Evolutionary conservation across 2,113 vertebrate genomes (phyloP), one percentile per base, ranked within the genome.

Genomic region (Lophius piscatorius): DNA sequence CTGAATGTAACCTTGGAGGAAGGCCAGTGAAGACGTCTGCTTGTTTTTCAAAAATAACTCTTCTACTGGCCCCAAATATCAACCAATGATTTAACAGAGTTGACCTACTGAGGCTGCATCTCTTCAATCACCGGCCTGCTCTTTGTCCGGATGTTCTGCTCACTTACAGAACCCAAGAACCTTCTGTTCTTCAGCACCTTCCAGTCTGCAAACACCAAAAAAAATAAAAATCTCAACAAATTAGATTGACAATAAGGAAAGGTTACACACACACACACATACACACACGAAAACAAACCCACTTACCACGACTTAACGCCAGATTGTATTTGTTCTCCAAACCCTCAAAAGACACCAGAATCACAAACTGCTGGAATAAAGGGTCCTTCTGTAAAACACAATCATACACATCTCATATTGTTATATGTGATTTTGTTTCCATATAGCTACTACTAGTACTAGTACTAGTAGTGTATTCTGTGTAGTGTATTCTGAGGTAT

Each of bases 341-440:
- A 24, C 95, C 95, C 68, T 97, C 95, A 34, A 93, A 79, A 48
- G 89, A 93, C 1, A 97, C 91, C 2, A 92, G 91, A 29, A 95
- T 85, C 3, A 97, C 87, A n/a, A 97, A 94, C 72, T 95, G 94
- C 77, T 91, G 89, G 81, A 96, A 93, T 46, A 96, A 87, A 1
- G 91, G 51, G 34, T 91, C 89, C 44, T 76, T 74, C 91, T 93
- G 28, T 4, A 73, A 65, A 17, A 72, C 23, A 80, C 10, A 71
- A 3, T 45, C 14, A 44, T 3, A 41, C 17, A 28, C n/a, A 52
- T 11, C 20, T 18, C 33, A 21, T 20, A 6, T 14, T 39, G 18
- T 36, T 38, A n/a, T 6, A 45, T 26, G 24, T 3, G 12, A 16
- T n/a, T 34, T 58, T 17, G 33, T 23, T 17, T 23, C 34, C 40